A percentile compares a stretch with the other conserved stretches of the same genome.
phyloP scores from a whole-genome alignment of 1,140 invertebrate genomes.

The Teleopsis dalmanni region DNA sequence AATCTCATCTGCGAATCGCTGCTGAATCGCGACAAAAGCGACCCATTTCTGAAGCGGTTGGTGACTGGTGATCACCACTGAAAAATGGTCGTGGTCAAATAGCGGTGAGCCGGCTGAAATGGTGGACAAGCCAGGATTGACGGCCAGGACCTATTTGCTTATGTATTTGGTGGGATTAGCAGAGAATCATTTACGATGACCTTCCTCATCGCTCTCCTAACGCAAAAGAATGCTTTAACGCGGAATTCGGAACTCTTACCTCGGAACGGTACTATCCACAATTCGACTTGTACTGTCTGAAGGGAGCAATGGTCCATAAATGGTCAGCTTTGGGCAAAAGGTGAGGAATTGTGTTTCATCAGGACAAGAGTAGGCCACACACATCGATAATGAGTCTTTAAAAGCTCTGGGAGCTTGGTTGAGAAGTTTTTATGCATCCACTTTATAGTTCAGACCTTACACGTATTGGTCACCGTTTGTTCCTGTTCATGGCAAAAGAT shows the following conservation, averaged over 20 bases:
- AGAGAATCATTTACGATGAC: neutral
- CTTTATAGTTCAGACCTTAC: neutral
- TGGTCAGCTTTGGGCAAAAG: neutral
- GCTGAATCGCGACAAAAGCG: no score
- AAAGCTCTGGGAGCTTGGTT: no score
- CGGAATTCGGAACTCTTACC: neutral
- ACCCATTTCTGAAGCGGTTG: no score
- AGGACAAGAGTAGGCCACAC: neutral
- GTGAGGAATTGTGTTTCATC: neutral
- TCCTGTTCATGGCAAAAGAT: no score
- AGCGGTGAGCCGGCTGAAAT: no score
- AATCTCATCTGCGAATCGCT: no score
- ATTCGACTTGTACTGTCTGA: neutral
- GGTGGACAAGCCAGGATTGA: neutral
- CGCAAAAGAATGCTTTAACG: no score
- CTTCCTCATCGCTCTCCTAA: no score
- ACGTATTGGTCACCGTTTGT: neutral
- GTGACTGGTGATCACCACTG: no score
- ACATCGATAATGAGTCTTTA: neutral
- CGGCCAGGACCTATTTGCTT: neutral
- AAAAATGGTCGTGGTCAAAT: no score
- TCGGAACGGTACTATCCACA: neutral
- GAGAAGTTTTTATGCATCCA: neutral
- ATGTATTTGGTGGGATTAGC: neutral
- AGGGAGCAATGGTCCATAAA: neutral